Evolutionary conservation across 1,140 invertebrate genomes (phyloP).

Genomic region (Calephelis nemesis): DNA sequence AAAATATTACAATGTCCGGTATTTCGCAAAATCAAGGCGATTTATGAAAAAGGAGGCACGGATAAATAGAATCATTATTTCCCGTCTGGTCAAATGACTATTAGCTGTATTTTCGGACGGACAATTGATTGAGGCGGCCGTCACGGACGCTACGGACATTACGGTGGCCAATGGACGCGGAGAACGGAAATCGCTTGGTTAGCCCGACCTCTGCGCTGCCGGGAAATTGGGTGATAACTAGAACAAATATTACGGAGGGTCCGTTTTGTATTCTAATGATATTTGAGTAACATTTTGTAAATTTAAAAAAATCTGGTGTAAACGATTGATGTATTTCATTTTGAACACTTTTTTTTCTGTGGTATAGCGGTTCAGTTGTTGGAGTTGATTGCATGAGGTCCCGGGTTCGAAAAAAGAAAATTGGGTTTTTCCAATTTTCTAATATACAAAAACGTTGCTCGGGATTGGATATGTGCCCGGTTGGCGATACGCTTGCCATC

Average conservation of each 20-base stretch:
- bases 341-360: too few species aligned
- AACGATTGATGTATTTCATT: too few species aligned
- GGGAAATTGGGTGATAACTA: neutral
- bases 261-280: too few species aligned
- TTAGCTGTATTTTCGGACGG: conserved; percentile 17
- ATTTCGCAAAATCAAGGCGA: conserved; percentile 4
- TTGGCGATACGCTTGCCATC: too few species aligned
- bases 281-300: too few species aligned
- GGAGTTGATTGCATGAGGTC: too few species aligned
- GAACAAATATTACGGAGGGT: neutral
- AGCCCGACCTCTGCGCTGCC: neutral
- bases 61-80: conserved; percentile 27
- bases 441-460: too few species aligned
- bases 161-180: neutral
- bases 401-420: too few species aligned
- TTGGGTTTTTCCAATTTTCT: too few species aligned
- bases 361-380: too few species aligned
- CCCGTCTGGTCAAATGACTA: conserved; percentile 24
- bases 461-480: too few species aligned
- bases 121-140: conserved; percentile 9
- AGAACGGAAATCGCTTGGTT: conserved; percentile 13
- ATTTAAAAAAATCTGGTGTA: too few species aligned
- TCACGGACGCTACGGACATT: neutral
- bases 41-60: conserved; percentile 18
- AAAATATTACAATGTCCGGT: neutral